Conservation (phyloP, 2,888 invertebrate species). For the Plagodis pulveraria region DNA sequence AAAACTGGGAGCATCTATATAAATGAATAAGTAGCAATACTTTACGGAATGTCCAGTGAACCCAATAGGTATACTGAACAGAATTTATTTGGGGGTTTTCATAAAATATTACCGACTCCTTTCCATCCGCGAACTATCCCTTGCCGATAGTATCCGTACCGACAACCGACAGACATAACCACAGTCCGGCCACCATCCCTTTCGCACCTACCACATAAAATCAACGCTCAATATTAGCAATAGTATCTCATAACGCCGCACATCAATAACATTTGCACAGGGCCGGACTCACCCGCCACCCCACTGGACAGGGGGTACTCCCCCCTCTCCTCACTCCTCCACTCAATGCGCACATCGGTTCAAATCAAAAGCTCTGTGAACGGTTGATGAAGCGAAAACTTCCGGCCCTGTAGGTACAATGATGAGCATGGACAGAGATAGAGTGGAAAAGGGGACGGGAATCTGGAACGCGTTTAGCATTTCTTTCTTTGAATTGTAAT, state of each 20-base stretch:
- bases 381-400: constrained; percentile 56
- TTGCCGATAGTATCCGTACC: constrained; percentile 2
- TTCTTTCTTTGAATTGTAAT: constrained; percentile 21
- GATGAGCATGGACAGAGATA: constrained; percentile 32
- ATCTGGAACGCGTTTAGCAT: constrained; percentile 24
- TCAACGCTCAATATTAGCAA: constrained; percentile 58
- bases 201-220: constrained; percentile 44
- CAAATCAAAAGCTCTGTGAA: constrained; percentile 58
- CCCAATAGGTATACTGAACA: too few relatives aligned
- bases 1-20: too few relatives aligned
- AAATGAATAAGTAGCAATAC: too few relatives aligned
- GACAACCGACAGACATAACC: constrained; percentile 22
- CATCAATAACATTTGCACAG: constrained; percentile 64
- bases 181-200: constrained; percentile 34
- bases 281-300: constrained; percentile 39
- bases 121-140: constrained; percentile 17
- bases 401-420: constrained; percentile 48
- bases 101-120: neutral
- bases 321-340: constrained; percentile 33
- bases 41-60: too few relatives aligned
- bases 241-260: constrained; percentile 53
- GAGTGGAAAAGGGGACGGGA: constrained; percentile 22
- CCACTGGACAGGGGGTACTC: constrained; percentile 34
- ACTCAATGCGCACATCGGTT: constrained; percentile 61
- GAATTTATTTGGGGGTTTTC: neutral